These are phyloP conservation scores for Orgyia antiqua DNA, from an alignment of 2,888 invertebrate genomes.

Conservation along the genomic window DNA sequence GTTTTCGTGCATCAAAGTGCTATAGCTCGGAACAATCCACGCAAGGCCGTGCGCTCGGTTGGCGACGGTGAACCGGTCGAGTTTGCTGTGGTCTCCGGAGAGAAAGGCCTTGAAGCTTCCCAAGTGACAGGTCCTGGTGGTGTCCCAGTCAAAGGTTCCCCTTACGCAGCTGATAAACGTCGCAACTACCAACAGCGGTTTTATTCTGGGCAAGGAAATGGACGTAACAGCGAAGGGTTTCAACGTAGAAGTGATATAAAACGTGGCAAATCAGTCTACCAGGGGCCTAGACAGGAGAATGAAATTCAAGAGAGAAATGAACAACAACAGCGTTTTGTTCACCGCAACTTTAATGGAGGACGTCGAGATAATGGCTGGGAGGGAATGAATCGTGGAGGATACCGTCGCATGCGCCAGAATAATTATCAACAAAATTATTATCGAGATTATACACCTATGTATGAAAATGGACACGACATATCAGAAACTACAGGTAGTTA, in stretches of 20 bases:
- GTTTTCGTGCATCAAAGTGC: slow-evolving; percentile 99
- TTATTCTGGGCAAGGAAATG: slow-evolving; percentile 70
- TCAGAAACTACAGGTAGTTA: slow-evolving; percentile 48
- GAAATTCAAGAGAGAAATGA: slow-evolving; percentile 62
- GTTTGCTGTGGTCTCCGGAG: slow-evolving; percentile 99
- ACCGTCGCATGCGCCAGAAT: slow-evolving; percentile 60
- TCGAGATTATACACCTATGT: slow-evolving; percentile 29
- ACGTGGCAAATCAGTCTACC: slow-evolving; percentile 71
- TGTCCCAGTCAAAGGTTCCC: slow-evolving; percentile 96
- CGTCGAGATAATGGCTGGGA: slow-evolving; percentile 71
- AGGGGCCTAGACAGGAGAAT: slow-evolving; percentile 67
- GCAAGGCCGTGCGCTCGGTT: slow-evolving; percentile 98
- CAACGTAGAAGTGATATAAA: slow-evolving; percentile 80
- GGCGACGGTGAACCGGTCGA: slow-evolving; percentile 99
- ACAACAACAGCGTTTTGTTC: slow-evolving; percentile 78
- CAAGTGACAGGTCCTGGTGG: slow-evolving; percentile 98
- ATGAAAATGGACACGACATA: slow-evolving; percentile 53
- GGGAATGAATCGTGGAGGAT: slow-evolving; percentile 64
- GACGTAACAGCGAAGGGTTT: slow-evolving; percentile 73
- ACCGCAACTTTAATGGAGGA: slow-evolving; percentile 85
- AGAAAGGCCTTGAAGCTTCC: slow-evolving; percentile 98
- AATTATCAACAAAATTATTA: slow-evolving; percentile 37
- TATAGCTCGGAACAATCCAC: slow-evolving; percentile 98
- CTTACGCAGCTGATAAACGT: slow-evolving; percentile 96
- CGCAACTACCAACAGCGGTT: slow-evolving; percentile 81